These are phyloP conservation scores for Tanypteryx hageni DNA, from an alignment of 2,888 invertebrate genomes.

Conservation along the genomic window DNA sequence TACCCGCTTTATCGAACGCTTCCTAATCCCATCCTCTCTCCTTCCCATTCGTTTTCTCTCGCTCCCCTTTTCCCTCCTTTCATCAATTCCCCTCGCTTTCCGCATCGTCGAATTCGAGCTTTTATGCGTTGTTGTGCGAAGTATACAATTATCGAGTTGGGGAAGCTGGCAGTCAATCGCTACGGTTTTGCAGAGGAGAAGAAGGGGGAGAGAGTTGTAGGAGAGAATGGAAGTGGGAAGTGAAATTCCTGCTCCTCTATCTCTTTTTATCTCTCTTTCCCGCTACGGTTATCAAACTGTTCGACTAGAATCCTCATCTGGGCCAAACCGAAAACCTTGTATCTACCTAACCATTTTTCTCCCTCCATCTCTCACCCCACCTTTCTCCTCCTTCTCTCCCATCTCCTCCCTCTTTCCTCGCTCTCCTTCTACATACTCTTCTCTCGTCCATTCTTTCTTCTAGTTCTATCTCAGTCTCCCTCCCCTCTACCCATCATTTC, in stretches of 20 bases:
- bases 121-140: conserved; percentile 25
- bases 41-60: neutral
- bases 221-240: neutral
- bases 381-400: neutral
- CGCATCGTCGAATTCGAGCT: neutral
- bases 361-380: neutral
- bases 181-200: neutral
- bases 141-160: conserved; percentile 14
- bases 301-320: no score
- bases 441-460: neutral
- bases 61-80: neutral
- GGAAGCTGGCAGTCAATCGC: neutral
- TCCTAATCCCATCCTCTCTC: neutral
- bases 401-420: neutral
- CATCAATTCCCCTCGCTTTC: neutral
- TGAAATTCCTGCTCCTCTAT: neutral
- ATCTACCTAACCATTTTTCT: neutral
- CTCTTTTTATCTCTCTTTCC: neutral
- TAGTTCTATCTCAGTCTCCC: neutral
- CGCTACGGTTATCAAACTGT: no score
- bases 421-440: neutral
- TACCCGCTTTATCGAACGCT: neutral
- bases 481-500: neutral
- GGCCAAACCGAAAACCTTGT: no score
- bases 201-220: no score